A percentile compares a stretch with the other conserved stretches of the same genome.
Evolutionary conservation across 2,797 vertebrate genomes (phyloP).

Genomic region (Lophotriccus pileatus): DNA sequence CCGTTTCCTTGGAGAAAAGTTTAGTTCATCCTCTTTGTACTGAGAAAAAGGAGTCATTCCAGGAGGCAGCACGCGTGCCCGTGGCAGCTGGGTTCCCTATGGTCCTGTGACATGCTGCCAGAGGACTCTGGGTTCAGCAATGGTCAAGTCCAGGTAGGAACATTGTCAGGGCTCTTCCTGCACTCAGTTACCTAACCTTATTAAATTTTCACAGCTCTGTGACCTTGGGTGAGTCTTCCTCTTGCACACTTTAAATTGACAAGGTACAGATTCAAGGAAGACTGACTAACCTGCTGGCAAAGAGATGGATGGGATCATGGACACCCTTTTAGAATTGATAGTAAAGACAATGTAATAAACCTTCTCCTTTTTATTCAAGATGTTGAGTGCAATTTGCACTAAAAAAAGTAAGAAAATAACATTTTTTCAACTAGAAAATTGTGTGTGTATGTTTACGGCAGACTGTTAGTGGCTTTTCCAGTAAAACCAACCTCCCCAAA

Average conservation of each 20-base stretch:
- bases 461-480: background rate
- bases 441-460: background rate
- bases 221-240: background rate
- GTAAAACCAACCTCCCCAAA: background rate
- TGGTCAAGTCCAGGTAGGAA: background rate
- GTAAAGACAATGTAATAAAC: background rate
- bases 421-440: background rate
- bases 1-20: background rate
- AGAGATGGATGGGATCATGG: background rate
- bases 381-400: background rate
- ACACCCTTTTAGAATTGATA: background rate
- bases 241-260: background rate
- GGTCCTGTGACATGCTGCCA: background rate
- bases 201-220: background rate
- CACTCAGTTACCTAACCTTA: accelerated
- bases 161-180: background rate
- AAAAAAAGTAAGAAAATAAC: background rate
- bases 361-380: background rate
- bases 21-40: background rate
- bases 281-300: background rate
- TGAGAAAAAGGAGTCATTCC: background rate
- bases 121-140: background rate
- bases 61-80: background rate
- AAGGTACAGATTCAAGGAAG: background rate
- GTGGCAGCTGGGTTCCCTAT: background rate